Evolutionary conservation across 2,888 invertebrate species (phyloP).

Genomic region (Nomada flava): DNA sequence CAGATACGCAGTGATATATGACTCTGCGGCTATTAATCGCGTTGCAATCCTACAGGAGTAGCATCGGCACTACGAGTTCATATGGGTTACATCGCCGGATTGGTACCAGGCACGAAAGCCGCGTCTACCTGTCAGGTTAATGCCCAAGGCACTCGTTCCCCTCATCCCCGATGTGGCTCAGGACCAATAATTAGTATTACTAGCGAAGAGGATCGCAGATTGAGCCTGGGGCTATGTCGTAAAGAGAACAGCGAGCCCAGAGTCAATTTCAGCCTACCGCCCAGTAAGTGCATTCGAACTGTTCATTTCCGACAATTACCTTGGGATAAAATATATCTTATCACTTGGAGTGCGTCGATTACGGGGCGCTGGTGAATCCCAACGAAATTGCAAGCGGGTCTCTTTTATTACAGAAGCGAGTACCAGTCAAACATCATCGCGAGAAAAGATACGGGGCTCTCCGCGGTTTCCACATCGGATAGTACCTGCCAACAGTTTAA

Average conservation of each 20-base stretch:
- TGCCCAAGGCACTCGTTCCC: slow-evolving; percentile 76
- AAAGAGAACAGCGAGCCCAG: slow-evolving; percentile 86
- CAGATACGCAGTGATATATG: not conserved
- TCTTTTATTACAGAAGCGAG: slow-evolving; percentile 72
- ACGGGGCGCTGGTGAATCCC: no score
- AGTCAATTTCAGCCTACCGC: slow-evolving; percentile 86
- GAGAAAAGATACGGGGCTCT: slow-evolving; percentile 88
- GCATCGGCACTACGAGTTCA: slow-evolving; percentile 90
- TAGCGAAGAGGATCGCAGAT: slow-evolving; percentile 81
- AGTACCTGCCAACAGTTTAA: slow-evolving; percentile 88
- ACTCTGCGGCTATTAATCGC: not conserved
- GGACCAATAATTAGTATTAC: slow-evolving; percentile 82
- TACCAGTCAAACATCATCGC: slow-evolving; percentile 76
- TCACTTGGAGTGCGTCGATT: no score
- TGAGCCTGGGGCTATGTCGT: slow-evolving; percentile 79
- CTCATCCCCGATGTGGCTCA: slow-evolving; percentile 81
- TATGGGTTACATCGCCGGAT: slow-evolving; percentile 89
- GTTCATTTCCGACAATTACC: not conserved
- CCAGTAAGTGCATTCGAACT: slow-evolving; percentile 71
- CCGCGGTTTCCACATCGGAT: slow-evolving; percentile 91
- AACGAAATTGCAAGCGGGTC: no score
- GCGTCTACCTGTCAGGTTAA: slow-evolving; percentile 81
- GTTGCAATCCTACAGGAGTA: slow-evolving; percentile 83
- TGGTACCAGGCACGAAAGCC: slow-evolving; percentile 88
- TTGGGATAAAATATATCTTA: not conserved